These are phyloP conservation scores for Drosophila kikkawai DNA, from an alignment of 1,140 invertebrate genomes.

Conservation along the genomic window DNA sequence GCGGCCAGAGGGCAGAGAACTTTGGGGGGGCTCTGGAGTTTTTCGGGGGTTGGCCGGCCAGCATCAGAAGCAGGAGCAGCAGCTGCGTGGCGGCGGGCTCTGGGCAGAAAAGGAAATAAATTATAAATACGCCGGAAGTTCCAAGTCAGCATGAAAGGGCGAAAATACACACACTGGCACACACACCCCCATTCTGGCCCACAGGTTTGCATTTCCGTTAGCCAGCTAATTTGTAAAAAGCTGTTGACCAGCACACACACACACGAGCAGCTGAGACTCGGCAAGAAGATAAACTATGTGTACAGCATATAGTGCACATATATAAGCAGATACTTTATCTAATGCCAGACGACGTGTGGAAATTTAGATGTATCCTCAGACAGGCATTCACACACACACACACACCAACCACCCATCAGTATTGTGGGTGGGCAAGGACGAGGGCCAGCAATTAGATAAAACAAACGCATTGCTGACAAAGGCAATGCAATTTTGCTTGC, in stretches of 20 bases:
- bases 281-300: slow-evolving; percentile 79
- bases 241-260: slow-evolving; percentile 69
- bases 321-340: slow-evolving; percentile 78
- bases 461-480: slow-evolving; percentile 82
- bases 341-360: slow-evolving; percentile 61
- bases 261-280: slow-evolving; percentile 61
- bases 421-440: not conserved
- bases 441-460: slow-evolving; percentile 74
- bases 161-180: slow-evolving; percentile 38
- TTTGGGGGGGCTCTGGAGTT: slow-evolving; percentile 9
- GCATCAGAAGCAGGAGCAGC: slow-evolving; percentile 28
- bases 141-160: slow-evolving; percentile 81
- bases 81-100: slow-evolving; percentile 43
- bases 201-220: slow-evolving; percentile 79
- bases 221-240: slow-evolving; percentile 82
- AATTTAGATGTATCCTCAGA: slow-evolving; percentile 56
- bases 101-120: slow-evolving; percentile 75
- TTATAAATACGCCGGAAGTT: slow-evolving; percentile 83
- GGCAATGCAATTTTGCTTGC: slow-evolving; percentile 80
- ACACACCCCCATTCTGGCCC: slow-evolving; percentile 12
- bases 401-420: not conserved
- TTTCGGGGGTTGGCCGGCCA: slow-evolving; percentile 56
- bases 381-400: not conserved
- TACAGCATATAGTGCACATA: slow-evolving; percentile 27
- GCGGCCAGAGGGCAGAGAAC: not conserved